These are phyloP conservation scores for Acrocephalus kingi DNA, from an alignment of 2,113 vertebrate genomes.

Conservation along the genomic window DNA sequence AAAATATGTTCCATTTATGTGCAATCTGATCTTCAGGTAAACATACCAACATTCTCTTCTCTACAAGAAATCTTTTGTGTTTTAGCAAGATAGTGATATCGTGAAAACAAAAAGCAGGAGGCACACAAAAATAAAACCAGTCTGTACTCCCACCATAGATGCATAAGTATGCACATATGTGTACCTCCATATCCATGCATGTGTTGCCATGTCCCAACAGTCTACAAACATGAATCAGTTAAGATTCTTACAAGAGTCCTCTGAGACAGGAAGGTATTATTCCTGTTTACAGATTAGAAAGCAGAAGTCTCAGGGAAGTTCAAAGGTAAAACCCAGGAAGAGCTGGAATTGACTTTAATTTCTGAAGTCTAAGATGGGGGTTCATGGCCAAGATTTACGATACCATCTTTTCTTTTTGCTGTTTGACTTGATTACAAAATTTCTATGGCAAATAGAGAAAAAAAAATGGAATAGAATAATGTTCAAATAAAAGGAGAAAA, in stretches of 20 bases:
- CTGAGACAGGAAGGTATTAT: not conserved
- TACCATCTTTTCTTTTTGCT: not conserved
- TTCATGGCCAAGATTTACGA: not conserved
- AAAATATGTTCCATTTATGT: not conserved
- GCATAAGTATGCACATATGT: not conserved
- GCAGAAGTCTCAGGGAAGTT: not conserved
- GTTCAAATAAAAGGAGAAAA: not conserved
- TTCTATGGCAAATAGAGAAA: not conserved
- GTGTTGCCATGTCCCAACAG: not conserved
- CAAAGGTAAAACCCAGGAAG: not conserved
- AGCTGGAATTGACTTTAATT: not conserved
- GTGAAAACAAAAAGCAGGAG: not conserved
- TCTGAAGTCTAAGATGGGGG: not conserved
- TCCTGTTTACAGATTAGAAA: slow-evolving; percentile 30
- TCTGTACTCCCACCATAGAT: not conserved
- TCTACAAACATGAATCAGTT: not conserved
- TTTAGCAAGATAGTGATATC: not conserved
- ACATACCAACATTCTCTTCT: fast-evolving
- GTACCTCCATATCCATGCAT: not conserved
- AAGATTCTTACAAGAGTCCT: not conserved
- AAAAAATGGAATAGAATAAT: not conserved
- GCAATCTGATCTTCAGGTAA: not conserved
- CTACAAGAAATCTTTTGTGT: not conserved
- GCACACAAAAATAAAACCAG: not conserved
- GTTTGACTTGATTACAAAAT: not conserved